Conservation (phyloP, 2,113 vertebrate species). For the Anoplopoma fimbria region DNA sequence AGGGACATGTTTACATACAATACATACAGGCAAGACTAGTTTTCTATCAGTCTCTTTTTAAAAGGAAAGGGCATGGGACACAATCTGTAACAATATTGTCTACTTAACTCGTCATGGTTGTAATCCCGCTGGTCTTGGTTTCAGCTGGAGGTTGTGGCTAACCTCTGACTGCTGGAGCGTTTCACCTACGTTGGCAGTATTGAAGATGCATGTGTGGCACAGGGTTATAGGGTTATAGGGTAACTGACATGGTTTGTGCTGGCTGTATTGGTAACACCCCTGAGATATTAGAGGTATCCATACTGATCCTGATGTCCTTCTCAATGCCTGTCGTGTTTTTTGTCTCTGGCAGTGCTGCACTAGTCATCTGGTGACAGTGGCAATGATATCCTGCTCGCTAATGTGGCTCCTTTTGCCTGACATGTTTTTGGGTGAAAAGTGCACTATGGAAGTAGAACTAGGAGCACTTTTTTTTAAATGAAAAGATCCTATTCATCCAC, state of each 20-base stretch:
- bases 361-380: constrained; percentile 62
- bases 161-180: constrained; percentile 58
- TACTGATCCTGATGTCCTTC: constrained; percentile 66
- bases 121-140: constrained; percentile 69
- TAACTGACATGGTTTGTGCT: constrained; percentile 78
- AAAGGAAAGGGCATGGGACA: constrained; percentile 67
- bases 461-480: constrained; percentile 58
- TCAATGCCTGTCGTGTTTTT: constrained; percentile 49
- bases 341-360: constrained; percentile 72
- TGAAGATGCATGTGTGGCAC: constrained; percentile 75
- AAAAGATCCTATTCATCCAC: constrained; percentile 64
- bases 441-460: constrained; percentile 72
- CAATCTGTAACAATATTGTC: constrained; percentile 63
- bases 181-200: constrained; percentile 77
- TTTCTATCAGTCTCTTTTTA: constrained; percentile 73
- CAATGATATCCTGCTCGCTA: constrained; percentile 61
- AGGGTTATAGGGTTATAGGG: constrained; percentile 58
- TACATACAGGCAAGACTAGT: constrained; percentile 80
- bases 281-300: constrained; percentile 80
- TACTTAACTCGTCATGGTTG: constrained; percentile 60
- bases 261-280: constrained; percentile 81
- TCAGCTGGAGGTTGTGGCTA: constrained; percentile 42
- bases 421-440: constrained; percentile 64
- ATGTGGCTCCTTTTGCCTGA: constrained; percentile 59
- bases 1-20: constrained; percentile 78